These are phyloP conservation scores for Agrochola macilenta DNA, from an alignment of 2,888 invertebrate species.

Conservation along the genomic window DNA sequence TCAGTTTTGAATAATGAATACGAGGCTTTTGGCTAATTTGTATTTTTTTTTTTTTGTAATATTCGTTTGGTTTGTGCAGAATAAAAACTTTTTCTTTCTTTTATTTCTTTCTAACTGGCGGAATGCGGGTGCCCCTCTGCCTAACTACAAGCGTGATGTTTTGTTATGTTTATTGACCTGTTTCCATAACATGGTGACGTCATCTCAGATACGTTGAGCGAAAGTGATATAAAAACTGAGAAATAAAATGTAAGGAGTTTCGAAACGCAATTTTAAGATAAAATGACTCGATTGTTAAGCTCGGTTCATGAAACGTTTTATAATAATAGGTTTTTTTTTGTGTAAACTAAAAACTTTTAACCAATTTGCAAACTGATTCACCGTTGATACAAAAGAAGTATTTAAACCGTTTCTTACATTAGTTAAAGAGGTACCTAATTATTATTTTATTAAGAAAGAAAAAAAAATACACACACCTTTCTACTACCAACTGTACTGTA, in stretches of 20 bases:
- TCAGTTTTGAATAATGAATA: too few species aligned
- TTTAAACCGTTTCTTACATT: background rate
- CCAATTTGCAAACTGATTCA: constrained; percentile 10
- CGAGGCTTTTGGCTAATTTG: too few species aligned
- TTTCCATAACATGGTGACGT: constrained; percentile 31
- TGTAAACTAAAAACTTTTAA: constrained; percentile 26
- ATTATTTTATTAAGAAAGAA: background rate
- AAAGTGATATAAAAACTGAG: constrained; percentile 40
- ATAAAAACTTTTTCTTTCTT: too few species aligned
- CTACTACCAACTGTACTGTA: too few species aligned
- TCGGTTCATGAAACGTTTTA: constrained; percentile 29
- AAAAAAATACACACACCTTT: too few species aligned
- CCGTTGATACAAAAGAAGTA: background rate
- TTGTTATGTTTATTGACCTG: background rate
- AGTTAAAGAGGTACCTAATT: background rate
- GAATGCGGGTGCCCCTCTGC: background rate
- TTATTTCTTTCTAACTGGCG: too few species aligned
- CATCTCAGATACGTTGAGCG: constrained; percentile 13
- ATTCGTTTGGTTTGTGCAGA: too few species aligned
- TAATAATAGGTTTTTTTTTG: constrained; percentile 34
- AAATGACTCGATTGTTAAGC: constrained; percentile 30
- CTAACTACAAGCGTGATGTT: background rate
- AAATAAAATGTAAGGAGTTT: constrained; percentile 33
- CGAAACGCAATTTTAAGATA: constrained; percentile 37
- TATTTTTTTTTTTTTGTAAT: too few species aligned